phyloP scores from a whole-genome alignment of 2,888 invertebrate genomes.

The Ecliptopera silaceata region DNA sequence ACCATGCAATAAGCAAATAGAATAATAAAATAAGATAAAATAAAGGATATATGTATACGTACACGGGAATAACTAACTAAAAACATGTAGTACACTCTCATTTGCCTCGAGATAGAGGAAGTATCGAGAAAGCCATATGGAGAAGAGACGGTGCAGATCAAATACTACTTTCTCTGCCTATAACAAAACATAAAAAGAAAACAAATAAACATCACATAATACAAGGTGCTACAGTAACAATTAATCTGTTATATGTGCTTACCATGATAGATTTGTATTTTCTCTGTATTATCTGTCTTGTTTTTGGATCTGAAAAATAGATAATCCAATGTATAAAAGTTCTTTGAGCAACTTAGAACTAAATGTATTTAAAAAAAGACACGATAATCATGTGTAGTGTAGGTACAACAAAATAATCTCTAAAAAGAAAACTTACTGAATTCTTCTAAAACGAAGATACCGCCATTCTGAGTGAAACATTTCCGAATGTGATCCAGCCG shows the following conservation, averaged over 20 bases:
- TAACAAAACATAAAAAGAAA: constrained; percentile 70
- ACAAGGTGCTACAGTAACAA: constrained; percentile 19
- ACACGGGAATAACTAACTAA: constrained; percentile 63
- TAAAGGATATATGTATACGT: constrained; percentile 64
- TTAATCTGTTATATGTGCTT: constrained; percentile 68
- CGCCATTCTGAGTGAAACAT: constrained; percentile 99
- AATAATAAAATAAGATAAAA: constrained; percentile 44
- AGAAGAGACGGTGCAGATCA: constrained; percentile 91
- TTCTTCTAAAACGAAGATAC: constrained; percentile 99
- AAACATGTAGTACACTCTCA: constrained; percentile 67
- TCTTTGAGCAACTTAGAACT: not conserved
- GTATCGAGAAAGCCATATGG: constrained; percentile 85
- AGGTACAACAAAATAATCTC: not conserved
- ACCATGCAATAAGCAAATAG: constrained; percentile 28
- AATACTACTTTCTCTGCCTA: constrained; percentile 90
- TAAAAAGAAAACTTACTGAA: constrained; percentile 92
- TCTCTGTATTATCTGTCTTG: constrained; percentile 96
- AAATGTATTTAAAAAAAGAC: not conserved
- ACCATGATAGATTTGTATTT: constrained; percentile 99
- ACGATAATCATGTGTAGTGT: not conserved
- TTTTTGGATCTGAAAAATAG: constrained; percentile 95
- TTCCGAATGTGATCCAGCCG: constrained; percentile 99
- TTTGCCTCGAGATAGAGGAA: constrained; percentile 60
- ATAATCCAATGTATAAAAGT: not conserved
- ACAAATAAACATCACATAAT: constrained; percentile 44